Evolutionary conservation across 1,140 invertebrate species (phyloP).

Genomic region (Diabrotica virgifera): DNA sequence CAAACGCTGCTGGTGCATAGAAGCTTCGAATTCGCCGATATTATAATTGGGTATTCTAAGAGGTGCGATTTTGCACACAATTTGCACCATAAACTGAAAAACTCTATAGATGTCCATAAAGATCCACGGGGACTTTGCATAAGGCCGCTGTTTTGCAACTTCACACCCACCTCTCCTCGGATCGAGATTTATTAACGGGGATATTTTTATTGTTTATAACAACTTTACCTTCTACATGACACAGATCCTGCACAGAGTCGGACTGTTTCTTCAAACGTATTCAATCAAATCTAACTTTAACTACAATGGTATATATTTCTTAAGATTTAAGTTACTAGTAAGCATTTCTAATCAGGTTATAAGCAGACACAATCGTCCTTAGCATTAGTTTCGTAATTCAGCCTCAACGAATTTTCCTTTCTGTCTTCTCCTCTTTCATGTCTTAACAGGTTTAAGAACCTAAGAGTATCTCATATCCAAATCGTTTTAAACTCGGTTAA

Average conservation of each 20-base stretch:
- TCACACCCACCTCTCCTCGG: constrained; percentile 34
- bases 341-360: too few species aligned
- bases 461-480: too few species aligned
- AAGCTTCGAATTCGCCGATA: constrained; percentile 42
- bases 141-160: constrained; percentile 38
- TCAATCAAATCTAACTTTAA: too few species aligned
- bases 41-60: constrained; percentile 45
- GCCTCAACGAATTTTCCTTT: too few species aligned
- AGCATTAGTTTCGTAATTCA: too few species aligned
- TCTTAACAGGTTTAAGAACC: too few species aligned
- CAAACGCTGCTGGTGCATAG: constrained; percentile 41
- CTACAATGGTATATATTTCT: too few species aligned
- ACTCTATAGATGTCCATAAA: constrained; percentile 41
- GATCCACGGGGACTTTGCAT: constrained; percentile 34
- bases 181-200: constrained; percentile 27
- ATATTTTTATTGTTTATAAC: constrained; percentile 43
- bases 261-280: neutral
- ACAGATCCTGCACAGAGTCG: neutral
- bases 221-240: constrained; percentile 14
- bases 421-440: too few species aligned
- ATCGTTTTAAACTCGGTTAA: too few species aligned
- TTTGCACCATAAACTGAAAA: constrained; percentile 39
- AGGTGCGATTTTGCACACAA: constrained; percentile 47
- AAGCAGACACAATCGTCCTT: too few species aligned
- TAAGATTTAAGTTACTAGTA: too few species aligned